Evolutionary conservation across 2,797 vertebrate species (phyloP), one percentile per base, ranked within the genome.

Genomic region (Spatula clypeata): DNA sequence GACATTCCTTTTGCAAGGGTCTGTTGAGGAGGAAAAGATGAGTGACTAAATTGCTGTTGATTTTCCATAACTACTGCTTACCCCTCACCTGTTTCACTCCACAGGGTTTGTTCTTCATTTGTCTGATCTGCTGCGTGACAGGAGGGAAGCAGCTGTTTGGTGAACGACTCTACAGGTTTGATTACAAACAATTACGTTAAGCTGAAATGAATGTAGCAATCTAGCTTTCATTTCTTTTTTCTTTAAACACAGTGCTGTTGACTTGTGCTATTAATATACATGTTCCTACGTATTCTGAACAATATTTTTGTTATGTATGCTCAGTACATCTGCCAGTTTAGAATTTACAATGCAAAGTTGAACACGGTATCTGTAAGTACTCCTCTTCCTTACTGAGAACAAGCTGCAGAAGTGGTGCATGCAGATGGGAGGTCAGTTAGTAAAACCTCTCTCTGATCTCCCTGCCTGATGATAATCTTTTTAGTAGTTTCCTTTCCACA

Each of bases 141-240:
- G 34, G 18, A 42, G 23, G 21, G 57, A 12, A 61, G 29, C 1
- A 29, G 70, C 32, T 53, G 26, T 3, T 11, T 4, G 16, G 24
- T 65, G 72, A 61, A 21, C 0, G 1, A 36, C 0, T 24, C 32
- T 13, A 24, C 9, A 65, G 31, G 36, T 51, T 20, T 62, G 38
- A 11, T 34, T 36, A 19, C 40, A 60, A 34, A 19, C 44, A 60
- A 34, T 0, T 45, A 34, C 17, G 9, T 13, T 7, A n/a, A 0
- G 1, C 7, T 69, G 60, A 51, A 55, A 2, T 26, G 44, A 19
- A 16, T 65, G 29, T 31, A 80, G 4, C 36, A 40, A 24, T 3
- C 16, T 9, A 29, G 24, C 4, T 5, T 26, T 62, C 16, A 10
- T 13, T 20, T 36, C 12, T 23, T 19, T 15, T 21, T 16, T 5